Conservation (phyloP, 2,113 vertebrate species). For the Eulemur rufifrons region DNA sequence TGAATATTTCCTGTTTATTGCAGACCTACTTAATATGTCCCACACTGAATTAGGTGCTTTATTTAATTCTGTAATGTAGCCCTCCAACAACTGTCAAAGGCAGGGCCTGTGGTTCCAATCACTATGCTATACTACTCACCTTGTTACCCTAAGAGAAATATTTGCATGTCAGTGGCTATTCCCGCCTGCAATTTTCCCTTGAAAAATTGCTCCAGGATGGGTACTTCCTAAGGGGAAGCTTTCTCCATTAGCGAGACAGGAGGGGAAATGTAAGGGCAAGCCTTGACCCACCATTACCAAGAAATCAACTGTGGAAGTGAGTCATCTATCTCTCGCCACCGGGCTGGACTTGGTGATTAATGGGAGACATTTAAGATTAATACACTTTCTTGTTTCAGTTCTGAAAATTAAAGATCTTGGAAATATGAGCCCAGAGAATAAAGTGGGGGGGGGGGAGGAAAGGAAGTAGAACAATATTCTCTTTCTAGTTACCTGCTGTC, state of each 20-base stretch:
- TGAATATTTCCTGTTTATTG: neutral
- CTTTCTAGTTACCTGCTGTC: constrained; percentile 36
- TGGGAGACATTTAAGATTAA: constrained; percentile 42
- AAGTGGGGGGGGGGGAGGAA: neutral
- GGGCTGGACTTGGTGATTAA: constrained; percentile 44
- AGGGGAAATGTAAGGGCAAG: constrained; percentile 35
- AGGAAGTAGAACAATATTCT: constrained; percentile 35
- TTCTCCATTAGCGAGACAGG: constrained; percentile 55
- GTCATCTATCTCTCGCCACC: constrained; percentile 34
- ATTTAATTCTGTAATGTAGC: neutral
- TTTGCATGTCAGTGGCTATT: constrained; percentile 46
- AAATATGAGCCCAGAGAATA: constrained; percentile 49
- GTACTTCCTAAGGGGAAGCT: constrained; percentile 40
- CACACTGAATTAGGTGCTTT: neutral
- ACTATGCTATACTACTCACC: neutral
- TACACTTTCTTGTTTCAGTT: constrained; percentile 55
- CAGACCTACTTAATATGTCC: neutral
- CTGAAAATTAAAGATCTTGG: constrained; percentile 63
- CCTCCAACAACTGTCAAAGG: constrained; percentile 3
- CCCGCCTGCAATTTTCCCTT: constrained; percentile 44
- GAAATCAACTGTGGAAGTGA: constrained; percentile 59
- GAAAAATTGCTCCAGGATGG: constrained; percentile 53
- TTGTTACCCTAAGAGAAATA: constrained; percentile 24
- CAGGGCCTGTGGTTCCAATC: neutral
- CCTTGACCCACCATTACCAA: constrained; percentile 43